phyloP scores from a whole-genome alignment of 2,888 invertebrate genomes.

The Mesorhabditis sp. region DNA sequence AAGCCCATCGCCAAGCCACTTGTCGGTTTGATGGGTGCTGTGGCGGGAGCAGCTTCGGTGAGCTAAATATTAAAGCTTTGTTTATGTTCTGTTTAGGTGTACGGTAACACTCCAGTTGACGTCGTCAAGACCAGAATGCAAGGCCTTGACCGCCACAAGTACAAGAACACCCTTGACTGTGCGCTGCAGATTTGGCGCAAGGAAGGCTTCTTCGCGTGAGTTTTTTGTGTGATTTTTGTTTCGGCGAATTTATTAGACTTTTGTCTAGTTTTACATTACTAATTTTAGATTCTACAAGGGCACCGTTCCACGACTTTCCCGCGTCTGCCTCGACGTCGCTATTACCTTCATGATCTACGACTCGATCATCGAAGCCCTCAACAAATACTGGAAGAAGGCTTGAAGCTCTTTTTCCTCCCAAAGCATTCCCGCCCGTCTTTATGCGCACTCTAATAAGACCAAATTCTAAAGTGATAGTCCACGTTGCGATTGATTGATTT shows the following conservation, averaged over 20 bases:
- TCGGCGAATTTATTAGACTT: too few species aligned
- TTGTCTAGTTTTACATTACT: too few species aligned
- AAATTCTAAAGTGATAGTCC: too few species aligned
- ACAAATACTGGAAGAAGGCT: conserved; percentile 63
- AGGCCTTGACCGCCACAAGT: conserved; percentile 91
- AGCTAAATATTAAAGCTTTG: background rate
- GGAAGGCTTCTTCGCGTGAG: conserved; percentile 80
- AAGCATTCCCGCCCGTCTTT: too few species aligned
- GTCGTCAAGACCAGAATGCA: conserved; percentile 99
- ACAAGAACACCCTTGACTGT: conserved; percentile 89
- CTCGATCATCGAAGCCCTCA: conserved; percentile 92
- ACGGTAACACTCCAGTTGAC: conserved; percentile 94
- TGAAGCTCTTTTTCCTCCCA: too few species aligned
- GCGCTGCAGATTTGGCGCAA: conserved; percentile 82
- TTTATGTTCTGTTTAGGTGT: background rate
- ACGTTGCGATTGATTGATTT: too few species aligned
- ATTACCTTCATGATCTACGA: conserved; percentile 99
- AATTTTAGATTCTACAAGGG: conserved; percentile 86
- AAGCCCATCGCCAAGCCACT: conserved; percentile 51
- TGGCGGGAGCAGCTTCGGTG: conserved; percentile 92
- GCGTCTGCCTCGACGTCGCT: conserved; percentile 94
- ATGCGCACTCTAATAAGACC: too few species aligned
- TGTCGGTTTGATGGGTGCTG: conserved; percentile 80
- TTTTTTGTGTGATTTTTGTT: conserved; percentile 1
- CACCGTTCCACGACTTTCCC: conserved; percentile 86